phyloP scores from a whole-genome alignment of 2,113 vertebrate genomes.

The Vulpes vulpes region DNA sequence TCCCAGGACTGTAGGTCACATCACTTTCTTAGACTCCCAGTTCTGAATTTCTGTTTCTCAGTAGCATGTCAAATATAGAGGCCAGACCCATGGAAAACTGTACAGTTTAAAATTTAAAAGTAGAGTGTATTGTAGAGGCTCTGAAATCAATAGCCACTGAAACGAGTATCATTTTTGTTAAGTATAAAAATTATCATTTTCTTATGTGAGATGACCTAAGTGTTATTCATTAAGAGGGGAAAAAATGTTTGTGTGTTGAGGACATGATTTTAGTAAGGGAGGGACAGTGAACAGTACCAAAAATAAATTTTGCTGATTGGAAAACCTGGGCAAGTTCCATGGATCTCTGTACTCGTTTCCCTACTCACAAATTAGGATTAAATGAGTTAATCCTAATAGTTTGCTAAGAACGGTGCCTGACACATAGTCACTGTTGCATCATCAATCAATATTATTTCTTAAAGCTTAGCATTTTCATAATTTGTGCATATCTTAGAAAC shows the following conservation, averaged over 20 bases:
- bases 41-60: neutral
- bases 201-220: neutral
- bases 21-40: neutral
- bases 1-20: neutral
- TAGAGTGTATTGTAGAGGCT: neutral
- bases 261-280: neutral
- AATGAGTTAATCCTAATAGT: neutral
- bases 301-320: neutral
- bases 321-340: neutral
- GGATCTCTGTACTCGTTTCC: neutral
- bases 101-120: neutral
- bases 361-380: neutral
- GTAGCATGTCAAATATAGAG: neutral
- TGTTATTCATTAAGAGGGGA: neutral
- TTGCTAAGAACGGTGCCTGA: neutral
- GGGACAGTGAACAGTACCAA: neutral
- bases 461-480: neutral
- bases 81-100: neutral
- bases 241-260: neutral
- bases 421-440: neutral
- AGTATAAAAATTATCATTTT: conserved; percentile 1
- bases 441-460: neutral
- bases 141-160: neutral
- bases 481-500: neutral
- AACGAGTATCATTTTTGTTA: neutral